These are phyloP conservation scores for Crossocerus cetratus DNA, from an alignment of 2,888 invertebrate species.

Conservation along the genomic window DNA sequence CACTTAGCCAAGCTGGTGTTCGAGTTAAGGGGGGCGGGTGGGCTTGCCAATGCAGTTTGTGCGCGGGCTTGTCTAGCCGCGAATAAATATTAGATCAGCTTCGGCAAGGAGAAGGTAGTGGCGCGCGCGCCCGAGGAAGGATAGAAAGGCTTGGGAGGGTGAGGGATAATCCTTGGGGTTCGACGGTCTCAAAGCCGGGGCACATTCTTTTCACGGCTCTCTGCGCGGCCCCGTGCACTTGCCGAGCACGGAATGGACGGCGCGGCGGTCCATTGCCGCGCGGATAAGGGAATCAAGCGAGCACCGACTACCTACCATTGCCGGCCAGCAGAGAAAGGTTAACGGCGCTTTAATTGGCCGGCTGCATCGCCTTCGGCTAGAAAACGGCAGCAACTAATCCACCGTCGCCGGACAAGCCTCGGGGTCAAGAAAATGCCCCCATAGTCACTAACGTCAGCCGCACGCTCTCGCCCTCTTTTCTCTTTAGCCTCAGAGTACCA, in stretches of 20 bases:
- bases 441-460: slow-evolving; percentile 71
- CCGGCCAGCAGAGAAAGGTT: slow-evolving; percentile 47
- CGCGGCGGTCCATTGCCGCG: slow-evolving; percentile 42
- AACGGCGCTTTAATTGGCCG: slow-evolving; percentile 61
- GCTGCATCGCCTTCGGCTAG: slow-evolving; percentile 55
- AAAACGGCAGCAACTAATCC: slow-evolving; percentile 62
- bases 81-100: slow-evolving; percentile 45
- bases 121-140: slow-evolving; percentile 19
- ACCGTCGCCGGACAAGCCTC: slow-evolving; percentile 61
- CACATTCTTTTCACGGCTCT: slow-evolving; percentile 35
- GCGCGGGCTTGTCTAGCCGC: slow-evolving; percentile 26
- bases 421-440: slow-evolving; percentile 66
- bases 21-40: slow-evolving; percentile 1
- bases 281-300: slow-evolving; percentile 55
- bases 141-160: background rate
- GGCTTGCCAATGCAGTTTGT: slow-evolving; percentile 11
- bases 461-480: slow-evolving; percentile 54
- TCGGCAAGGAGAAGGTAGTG: slow-evolving; percentile 13
- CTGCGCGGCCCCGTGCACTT: slow-evolving; percentile 40
- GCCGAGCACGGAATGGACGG: slow-evolving; percentile 16
- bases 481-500: slow-evolving; percentile 2
- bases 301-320: slow-evolving; percentile 20
- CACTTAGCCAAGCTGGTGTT: background rate
- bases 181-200: slow-evolving; percentile 44
- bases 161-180: slow-evolving; percentile 42